Conservation (phyloP, 2,797 vertebrate species). For the Notolabrus celidotus region DNA sequence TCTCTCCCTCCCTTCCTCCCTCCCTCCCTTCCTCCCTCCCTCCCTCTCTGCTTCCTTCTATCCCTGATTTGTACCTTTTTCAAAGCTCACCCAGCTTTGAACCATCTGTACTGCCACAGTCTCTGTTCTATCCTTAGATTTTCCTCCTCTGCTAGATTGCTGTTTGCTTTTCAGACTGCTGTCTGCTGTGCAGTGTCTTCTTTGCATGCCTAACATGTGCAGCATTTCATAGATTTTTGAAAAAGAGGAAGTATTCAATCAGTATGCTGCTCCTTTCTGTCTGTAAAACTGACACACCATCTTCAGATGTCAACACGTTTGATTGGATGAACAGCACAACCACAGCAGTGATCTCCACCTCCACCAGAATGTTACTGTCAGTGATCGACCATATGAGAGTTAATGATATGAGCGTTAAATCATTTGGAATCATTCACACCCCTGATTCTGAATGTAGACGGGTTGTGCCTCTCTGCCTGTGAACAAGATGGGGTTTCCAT, state of each 20-base stretch:
- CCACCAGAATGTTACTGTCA: conserved; percentile 27
- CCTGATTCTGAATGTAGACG: conserved; percentile 71
- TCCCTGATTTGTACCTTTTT: conserved; percentile 55
- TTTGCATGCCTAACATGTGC: not conserved
- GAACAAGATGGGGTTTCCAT: conserved; percentile 85
- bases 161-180: conserved; percentile 6
- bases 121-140: conserved; percentile 21
- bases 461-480: conserved; percentile 73
- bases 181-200: conserved; percentile 13
- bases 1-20: conserved; percentile 31
- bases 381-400: conserved; percentile 23
- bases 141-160: conserved; percentile 32
- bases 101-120: conserved; percentile 39
- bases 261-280: no score
- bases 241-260: not conserved
- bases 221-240: not conserved
- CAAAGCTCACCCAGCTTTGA: conserved; percentile 51
- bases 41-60: conserved; percentile 37
- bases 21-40: conserved; percentile 32
- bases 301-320: not conserved
- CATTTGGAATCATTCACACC: conserved; percentile 71
- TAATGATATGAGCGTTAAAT: conserved; percentile 57
- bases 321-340: conserved; percentile 19
- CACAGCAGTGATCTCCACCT: conserved; percentile 20
- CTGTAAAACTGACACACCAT: no score